Conservation (phyloP, 2,113 vertebrate genomes). For the Ursus arctos region DNA sequence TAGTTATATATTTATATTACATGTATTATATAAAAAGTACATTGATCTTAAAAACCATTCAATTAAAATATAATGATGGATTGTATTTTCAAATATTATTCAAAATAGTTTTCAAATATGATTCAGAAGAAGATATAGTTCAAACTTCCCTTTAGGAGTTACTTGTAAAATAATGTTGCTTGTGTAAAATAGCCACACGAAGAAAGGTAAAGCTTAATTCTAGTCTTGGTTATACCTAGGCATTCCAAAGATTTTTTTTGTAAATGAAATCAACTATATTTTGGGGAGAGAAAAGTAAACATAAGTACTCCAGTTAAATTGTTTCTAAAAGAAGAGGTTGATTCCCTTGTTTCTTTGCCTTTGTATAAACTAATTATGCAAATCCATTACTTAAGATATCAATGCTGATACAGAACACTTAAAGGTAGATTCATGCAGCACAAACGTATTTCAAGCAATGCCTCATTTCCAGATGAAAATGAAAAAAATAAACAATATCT, state of each 20-base stretch:
- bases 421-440: not conserved
- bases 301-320: not conserved
- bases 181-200: not conserved
- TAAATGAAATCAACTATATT: not conserved
- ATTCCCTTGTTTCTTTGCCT: not conserved
- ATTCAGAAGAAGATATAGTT: not conserved
- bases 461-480: conserved; percentile 3
- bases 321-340: not conserved
- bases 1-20: not conserved
- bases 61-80: conserved; percentile 13
- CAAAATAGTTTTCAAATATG: not conserved
- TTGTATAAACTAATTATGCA: not conserved
- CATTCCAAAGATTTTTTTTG: not conserved
- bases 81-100: not conserved
- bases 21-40: not conserved
- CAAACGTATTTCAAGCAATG: not conserved
- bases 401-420: not conserved
- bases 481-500: not conserved
- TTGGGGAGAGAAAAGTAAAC: not conserved
- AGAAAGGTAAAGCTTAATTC: not conserved
- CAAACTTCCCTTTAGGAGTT: not conserved
- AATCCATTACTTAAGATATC: not conserved
- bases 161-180: not conserved
- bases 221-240: not conserved
- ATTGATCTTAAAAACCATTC: not conserved